Conservation (phyloP, 2,888 invertebrate species). For the Drosophila phalerata region DNA sequence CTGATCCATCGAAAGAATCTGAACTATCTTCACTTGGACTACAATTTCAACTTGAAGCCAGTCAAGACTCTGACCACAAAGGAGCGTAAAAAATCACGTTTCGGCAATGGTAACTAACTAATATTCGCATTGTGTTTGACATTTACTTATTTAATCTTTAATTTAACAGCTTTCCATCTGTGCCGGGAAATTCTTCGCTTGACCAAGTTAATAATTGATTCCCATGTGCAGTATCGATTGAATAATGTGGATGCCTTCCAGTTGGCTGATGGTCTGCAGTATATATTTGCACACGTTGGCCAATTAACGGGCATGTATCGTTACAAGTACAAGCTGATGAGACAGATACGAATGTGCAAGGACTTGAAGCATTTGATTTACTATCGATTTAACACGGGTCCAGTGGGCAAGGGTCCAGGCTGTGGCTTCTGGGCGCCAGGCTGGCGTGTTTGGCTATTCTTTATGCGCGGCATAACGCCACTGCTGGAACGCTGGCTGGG, state of each 20-base stretch:
- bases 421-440: conserved; percentile 99
- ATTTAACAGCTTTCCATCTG: conserved; percentile 95
- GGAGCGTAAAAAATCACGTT: conserved; percentile 99
- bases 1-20: conserved; percentile 99
- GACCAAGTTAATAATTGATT: conserved; percentile 99
- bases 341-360: conserved; percentile 99
- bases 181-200: conserved; percentile 99
- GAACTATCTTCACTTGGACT: conserved; percentile 99
- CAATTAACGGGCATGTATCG: conserved; percentile 99
- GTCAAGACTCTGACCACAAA: conserved; percentile 99
- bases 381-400: conserved; percentile 99
- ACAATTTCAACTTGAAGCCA: conserved; percentile 99
- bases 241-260: conserved; percentile 99
- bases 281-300: conserved; percentile 99
- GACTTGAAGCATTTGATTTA: conserved; percentile 99
- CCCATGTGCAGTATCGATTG: conserved; percentile 99
- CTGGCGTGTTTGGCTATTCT: conserved; percentile 99
- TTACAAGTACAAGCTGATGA: conserved; percentile 99
- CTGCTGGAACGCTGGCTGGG: conserved; percentile 99
- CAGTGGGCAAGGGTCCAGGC: conserved; percentile 99
- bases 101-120: conserved; percentile 92
- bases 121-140: neutral
- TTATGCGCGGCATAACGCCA: conserved; percentile 99
- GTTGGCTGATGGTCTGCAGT: conserved; percentile 98
- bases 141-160: too few relatives aligned